phyloP scores from a whole-genome alignment of 2,113 vertebrate species.

The Sphyrna mokarran region DNA sequence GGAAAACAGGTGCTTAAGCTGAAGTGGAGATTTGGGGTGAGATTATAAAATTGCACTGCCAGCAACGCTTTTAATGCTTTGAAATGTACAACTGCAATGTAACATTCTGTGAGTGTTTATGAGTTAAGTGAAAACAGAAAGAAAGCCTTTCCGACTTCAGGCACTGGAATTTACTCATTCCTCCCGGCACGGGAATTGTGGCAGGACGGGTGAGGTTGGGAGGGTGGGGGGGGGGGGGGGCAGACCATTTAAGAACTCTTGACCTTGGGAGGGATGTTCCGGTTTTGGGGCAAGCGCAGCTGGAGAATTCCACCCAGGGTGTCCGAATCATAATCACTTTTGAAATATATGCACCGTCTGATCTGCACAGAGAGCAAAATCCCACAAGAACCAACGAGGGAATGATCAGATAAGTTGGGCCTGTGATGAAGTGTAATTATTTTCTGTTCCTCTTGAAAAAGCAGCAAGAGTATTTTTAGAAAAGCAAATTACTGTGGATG shows the following conservation, averaged over 20 bases:
- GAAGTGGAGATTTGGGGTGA: neutral
- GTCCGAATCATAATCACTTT: neutral
- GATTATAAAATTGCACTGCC: neutral
- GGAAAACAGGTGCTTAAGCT: neutral
- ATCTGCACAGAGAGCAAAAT: neutral
- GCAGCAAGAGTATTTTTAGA: neutral
- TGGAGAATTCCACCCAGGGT: too few species aligned
- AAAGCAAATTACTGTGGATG: too few species aligned
- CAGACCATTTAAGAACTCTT: too few species aligned
- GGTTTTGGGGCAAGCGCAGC: too few species aligned
- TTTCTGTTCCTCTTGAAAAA: neutral
- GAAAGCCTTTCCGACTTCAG: neutral
- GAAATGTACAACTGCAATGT: neutral
- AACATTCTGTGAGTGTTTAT: neutral
- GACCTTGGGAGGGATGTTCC: too few species aligned
- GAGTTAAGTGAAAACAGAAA: neutral
- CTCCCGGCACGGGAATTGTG: too few species aligned
- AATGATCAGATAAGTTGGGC: neutral
- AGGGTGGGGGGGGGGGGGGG: too few species aligned
- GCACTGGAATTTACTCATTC: too few species aligned
- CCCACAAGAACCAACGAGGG: neutral
- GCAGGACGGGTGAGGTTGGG: too few species aligned
- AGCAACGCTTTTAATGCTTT: neutral
- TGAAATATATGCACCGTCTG: neutral
- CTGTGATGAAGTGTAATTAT: neutral